These are phyloP conservation scores for Glyphotaelius pellucidus DNA, from an alignment of 2,888 invertebrate genomes.

Conservation along the genomic window DNA sequence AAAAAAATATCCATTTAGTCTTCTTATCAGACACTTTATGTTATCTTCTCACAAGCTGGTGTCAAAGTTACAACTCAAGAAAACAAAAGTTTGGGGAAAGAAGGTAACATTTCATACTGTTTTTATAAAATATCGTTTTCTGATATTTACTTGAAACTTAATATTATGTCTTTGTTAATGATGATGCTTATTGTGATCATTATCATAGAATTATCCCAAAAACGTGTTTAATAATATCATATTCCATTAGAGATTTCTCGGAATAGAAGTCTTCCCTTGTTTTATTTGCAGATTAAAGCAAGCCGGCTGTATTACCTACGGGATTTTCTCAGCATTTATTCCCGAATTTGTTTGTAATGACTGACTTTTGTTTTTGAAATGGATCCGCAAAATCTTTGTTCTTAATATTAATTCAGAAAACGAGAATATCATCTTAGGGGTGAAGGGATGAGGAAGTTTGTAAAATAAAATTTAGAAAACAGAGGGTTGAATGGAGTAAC, in stretches of 20 bases:
- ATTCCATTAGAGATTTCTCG: background rate
- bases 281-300: conserved; percentile 5
- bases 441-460: background rate
- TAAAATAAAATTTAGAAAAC: background rate
- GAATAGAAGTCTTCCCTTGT: background rate
- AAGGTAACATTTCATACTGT: background rate
- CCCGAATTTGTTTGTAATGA: conserved; percentile 34
- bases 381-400: conserved; percentile 38
- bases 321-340: conserved; percentile 34
- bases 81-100: background rate
- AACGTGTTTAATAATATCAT: background rate
- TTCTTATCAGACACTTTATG: background rate
- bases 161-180: background rate
- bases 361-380: conserved; percentile 41
- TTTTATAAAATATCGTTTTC: background rate
- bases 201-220: background rate
- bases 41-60: background rate
- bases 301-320: conserved; percentile 15
- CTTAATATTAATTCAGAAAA: conserved; percentile 36
- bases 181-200: background rate
- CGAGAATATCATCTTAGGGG: conserved; percentile 20
- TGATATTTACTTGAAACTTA: background rate
- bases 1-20: background rate
- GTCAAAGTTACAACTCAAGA: background rate
- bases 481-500: background rate